Evolutionary conservation across 2,888 invertebrate species (phyloP), one percentile per base, ranked within the genome.

Genomic region (Caenorhabditis uteleia): DNA sequence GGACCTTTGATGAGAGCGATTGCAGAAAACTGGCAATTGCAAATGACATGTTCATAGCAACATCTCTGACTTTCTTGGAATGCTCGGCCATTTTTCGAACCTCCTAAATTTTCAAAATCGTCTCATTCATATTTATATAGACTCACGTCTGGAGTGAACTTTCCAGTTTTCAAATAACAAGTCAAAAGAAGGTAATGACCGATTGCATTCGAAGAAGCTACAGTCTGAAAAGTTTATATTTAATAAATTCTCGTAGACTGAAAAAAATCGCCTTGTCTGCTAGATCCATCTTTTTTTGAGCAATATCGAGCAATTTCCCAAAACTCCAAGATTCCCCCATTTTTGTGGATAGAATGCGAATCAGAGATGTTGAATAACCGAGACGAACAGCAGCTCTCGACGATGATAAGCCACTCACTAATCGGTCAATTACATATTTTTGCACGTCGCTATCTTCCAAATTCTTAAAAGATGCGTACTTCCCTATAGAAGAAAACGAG

Each of bases 361-460:
- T 36, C 7, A 68, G 23, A 16, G 64, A 50, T 1, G 70, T 66
- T 5, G 68, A 47, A 23, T 68, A 65, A 12, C 75, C 75, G 10
- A 75, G 31, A 21, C 75, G 38, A 7, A 68, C 60, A n/a, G 75
- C 75, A 16, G 70, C 72, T 50, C 75, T 50, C 3, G 62, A 26
- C 4, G 73, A 75, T 21, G 57, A 36, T 21, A 73, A 57, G 26
- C 75, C 75, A 7, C 57, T 42, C 20, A 75, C 59, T 3, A 75
- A 46, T 42, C 75, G 40, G 39, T 73, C 72, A 18, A 73, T 12
- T 18, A 60, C 58, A 44, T 75, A 75, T n/a, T 45, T 47, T 14
- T 47, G 60, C 3, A 57, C 23, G 25, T 72, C 72, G 1, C 43
- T 39, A 18, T 60, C 57, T 25, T 53, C 12, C 10, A 69, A 23